Conservation (phyloP, 2,797 vertebrate species). For the Poeciliopsis presidionis region DNA sequence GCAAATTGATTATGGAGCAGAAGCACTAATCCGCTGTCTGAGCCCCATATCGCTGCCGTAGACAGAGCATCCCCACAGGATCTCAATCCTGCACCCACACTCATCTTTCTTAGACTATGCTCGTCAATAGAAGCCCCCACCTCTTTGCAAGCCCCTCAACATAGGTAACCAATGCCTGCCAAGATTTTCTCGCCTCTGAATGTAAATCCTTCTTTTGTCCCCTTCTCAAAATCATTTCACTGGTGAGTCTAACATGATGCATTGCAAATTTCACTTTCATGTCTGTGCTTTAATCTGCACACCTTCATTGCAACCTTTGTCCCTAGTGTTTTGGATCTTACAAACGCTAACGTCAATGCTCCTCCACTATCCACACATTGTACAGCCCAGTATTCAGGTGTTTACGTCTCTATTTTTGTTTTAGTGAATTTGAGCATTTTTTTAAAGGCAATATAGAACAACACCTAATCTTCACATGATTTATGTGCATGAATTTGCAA, state of each 20-base stretch:
- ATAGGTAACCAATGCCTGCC: conserved; percentile 58
- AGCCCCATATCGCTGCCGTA: conserved; percentile 58
- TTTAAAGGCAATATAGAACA: conserved; percentile 7
- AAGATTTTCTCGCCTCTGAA: conserved; percentile 53
- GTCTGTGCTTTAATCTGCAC: conserved; percentile 25
- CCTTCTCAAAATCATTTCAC: conserved; percentile 26
- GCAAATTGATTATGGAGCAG: conserved; percentile 76
- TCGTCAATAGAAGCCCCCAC: conserved; percentile 57
- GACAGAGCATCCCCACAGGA: conserved; percentile 60
- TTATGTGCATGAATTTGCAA: neutral
- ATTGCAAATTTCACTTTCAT: conserved; percentile 46
- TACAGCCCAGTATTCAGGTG: neutral
- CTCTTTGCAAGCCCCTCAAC: conserved; percentile 47
- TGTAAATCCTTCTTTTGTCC: conserved; percentile 54
- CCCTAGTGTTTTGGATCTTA: conserved; percentile 7
- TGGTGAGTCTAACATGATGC: conserved; percentile 41
- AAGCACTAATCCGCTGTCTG: conserved; percentile 75
- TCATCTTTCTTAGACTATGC: conserved; percentile 58
- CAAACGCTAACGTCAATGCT: neutral
- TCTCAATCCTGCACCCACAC: conserved; percentile 61
- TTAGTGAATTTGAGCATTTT: conserved; percentile 1
- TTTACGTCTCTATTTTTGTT: conserved; percentile 1
- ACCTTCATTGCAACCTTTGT: neutral
- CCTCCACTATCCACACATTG: neutral
- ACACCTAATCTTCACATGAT: neutral